Base-by-base conservation (phyloP, 2,113 vertebrate genomes). In the Tiliqua scincoides region DNA sequence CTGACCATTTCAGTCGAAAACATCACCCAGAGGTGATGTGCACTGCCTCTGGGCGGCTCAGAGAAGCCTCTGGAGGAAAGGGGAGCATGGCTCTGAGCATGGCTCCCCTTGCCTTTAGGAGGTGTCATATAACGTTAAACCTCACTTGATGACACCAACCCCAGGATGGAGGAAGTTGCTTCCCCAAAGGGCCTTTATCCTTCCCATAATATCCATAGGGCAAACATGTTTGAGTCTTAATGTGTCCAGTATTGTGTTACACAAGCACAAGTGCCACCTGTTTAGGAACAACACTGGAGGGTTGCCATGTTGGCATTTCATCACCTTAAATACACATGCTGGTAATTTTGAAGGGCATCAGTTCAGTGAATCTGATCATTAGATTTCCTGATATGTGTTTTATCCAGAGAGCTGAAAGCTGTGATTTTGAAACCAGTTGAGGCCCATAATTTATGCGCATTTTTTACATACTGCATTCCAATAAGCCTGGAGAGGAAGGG, bases 381-480 rank as follows among this genome's bases (percentile, higher is more conserved):
- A 7, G 2, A 75, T 88, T 89, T 59, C 48, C 27, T 73, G 43
- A 2, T 77, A 17, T 57, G 79, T 43, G 15, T 79, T 52, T 20
- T 0, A 52, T 48, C 73, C 88, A 1, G 1, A 85, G 57, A 85
- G 15, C 25, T 81, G 73, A 73, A 79, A 4, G 63, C 10, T 14
- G 35, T 77, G 6, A 30, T 84, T 84, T 79, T 68, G 35, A 30
- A 85, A 18, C 23, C 30, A 83, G 61, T 52, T 30, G 2, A 54
- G 79, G 90, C 18, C 1, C 54, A 3, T 25, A 2, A 0, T 88
- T 91, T 88, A 79, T 35, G 8, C 12, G 87, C 32, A 87, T 7
- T 5, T 1, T 18, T 54, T 17, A 1, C 0, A 83, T 2, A 11
- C 14, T 8, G 70, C 0, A 6, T 12, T 83, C 32, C 59, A 79